phyloP scores from a whole-genome alignment of 1,140 invertebrate species.

The Coenobita brevimanus region DNA sequence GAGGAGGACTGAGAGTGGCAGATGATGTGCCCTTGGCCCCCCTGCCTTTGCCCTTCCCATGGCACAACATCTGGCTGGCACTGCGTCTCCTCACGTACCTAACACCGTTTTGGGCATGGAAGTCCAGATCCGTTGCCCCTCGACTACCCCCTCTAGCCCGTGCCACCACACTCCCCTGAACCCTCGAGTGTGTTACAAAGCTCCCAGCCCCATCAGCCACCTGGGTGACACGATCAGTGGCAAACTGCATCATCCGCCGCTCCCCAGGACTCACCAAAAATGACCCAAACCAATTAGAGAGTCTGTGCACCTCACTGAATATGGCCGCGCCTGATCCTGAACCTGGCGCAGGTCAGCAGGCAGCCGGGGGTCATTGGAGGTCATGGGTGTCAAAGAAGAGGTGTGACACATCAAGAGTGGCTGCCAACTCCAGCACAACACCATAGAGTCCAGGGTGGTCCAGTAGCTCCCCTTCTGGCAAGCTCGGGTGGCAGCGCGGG shows the following conservation, averaged over 20 bases:
- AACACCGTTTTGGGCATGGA: conserved; percentile 47
- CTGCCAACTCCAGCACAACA: conserved; percentile 87
- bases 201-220: conserved; percentile 24
- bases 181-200: conserved; percentile 40
- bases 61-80: conserved; percentile 26
- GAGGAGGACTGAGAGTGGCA: conserved; percentile 34
- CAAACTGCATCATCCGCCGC: conserved; percentile 48
- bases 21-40: conserved; percentile 11
- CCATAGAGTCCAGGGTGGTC: conserved; percentile 88
- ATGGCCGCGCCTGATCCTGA: conserved; percentile 44
- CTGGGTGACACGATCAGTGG: conserved; percentile 39
- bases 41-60: conserved; percentile 25
- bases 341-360: conserved; percentile 59
- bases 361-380: conserved; percentile 80
- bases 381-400: conserved; percentile 80
- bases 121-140: conserved; percentile 2
- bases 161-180: conserved; percentile 48
- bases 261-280: conserved; percentile 48
- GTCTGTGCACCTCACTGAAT: conserved; percentile 49
- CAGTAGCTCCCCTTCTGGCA: conserved; percentile 92
- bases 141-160: conserved; percentile 25
- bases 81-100: conserved; percentile 27
- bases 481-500: conserved; percentile 87
- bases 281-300: conserved; percentile 54
- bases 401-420: conserved; percentile 85